Evolutionary conservation across 2,797 vertebrate genomes (phyloP).

Genomic region (Lagorchestes hirsutus): DNA sequence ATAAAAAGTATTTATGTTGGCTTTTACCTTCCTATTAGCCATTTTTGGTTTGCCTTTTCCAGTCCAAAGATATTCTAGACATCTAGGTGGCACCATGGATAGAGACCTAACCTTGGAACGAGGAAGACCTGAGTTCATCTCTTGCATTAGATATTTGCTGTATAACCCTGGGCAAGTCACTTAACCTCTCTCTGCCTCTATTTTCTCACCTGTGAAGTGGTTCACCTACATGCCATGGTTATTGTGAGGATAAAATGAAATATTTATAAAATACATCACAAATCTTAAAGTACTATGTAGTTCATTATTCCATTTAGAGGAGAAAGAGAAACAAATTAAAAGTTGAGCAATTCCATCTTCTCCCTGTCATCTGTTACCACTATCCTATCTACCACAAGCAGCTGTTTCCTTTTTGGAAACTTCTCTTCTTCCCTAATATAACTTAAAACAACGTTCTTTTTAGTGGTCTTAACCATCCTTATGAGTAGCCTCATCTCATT

Average conservation of each 20-base stretch:
- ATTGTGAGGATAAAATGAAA: neutral
- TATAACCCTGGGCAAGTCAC: neutral
- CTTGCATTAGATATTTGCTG: neutral
- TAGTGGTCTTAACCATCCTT: neutral
- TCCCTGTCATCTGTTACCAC: neutral
- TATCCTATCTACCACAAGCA: neutral
- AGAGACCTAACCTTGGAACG: neutral
- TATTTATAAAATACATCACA: neutral
- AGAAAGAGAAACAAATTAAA: neutral
- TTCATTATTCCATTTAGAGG: neutral
- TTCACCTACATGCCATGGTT: neutral
- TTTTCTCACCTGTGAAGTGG: neutral
- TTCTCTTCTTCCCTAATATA: neutral
- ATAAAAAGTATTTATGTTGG: neutral
- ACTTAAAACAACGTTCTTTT: neutral
- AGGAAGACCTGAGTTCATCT: neutral
- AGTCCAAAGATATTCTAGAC: neutral
- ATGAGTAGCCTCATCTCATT: neutral
- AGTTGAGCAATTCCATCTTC: neutral
- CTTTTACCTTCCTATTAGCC: neutral
- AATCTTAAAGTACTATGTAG: neutral
- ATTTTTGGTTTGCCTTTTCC: neutral
- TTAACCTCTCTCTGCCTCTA: neutral
- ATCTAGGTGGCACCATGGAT: neutral
- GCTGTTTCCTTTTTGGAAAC: neutral